Conservation (phyloP, 2,797 vertebrate species). For the Choloepus didactylus region DNA sequence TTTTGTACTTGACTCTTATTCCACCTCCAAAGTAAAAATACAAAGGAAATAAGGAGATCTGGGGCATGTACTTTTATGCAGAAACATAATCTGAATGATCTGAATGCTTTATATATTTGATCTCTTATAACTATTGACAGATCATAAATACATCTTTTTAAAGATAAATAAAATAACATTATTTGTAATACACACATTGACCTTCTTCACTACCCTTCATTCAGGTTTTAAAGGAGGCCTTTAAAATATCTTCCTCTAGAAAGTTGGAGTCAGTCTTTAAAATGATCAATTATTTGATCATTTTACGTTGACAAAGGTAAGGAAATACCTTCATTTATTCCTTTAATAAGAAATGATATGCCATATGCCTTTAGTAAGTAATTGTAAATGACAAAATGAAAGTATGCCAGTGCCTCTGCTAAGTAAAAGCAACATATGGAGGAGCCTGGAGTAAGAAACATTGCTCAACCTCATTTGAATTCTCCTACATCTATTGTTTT, state of each 20-base stretch:
- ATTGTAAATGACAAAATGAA: conserved; percentile 59
- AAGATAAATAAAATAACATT: not conserved
- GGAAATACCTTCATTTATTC: conserved; percentile 50
- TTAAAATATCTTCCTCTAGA: not conserved
- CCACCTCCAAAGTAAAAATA: not conserved
- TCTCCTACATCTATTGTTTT: too few relatives aligned
- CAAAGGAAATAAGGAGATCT: not conserved
- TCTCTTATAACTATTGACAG: not conserved
- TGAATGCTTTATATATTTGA: not conserved
- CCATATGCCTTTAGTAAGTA: conserved; percentile 44
- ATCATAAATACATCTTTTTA: not conserved
- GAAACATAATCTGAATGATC: not conserved
- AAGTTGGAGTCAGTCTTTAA: not conserved
- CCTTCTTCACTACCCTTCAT: fast-evolving
- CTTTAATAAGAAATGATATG: conserved; percentile 54
- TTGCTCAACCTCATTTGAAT: too few relatives aligned
- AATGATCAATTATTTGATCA: conserved; percentile 22
- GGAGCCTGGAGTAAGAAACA: too few relatives aligned
- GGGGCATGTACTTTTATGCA: not conserved
- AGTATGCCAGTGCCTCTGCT: not conserved
- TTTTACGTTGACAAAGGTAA: conserved; percentile 42
- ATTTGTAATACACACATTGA: not conserved
- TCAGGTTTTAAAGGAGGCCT: not conserved
- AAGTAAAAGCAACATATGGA: conserved; percentile 45
- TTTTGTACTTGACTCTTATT: not conserved